Conservation (phyloP, 92 coral and sea anemone genomes). For the Palythoa grandiflora region DNA sequence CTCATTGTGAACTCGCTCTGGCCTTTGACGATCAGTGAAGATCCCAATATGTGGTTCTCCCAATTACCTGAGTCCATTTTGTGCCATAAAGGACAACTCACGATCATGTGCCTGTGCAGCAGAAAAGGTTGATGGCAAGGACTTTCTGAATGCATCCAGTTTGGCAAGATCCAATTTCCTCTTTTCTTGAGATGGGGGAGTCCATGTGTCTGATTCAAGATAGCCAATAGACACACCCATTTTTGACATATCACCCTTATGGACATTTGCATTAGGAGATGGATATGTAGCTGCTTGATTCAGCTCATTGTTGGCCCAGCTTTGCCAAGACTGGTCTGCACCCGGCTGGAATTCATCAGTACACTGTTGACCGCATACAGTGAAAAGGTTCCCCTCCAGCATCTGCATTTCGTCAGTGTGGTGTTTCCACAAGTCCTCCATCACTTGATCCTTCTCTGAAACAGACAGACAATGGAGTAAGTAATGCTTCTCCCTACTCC, state of each 20-base stretch:
- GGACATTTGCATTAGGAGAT: no score
- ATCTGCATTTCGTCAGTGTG: slow-evolving; percentile 66
- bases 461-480: slow-evolving; percentile 68
- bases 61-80: slow-evolving; percentile 60
- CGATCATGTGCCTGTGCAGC: slow-evolving; percentile 6
- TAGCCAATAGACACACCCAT: slow-evolving; percentile 1
- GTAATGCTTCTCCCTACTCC: slow-evolving; percentile 69
- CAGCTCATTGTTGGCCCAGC: no score
- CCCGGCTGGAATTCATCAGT: slow-evolving; percentile 74
- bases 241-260: neutral
- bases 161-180: neutral
- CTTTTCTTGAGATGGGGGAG: slow-evolving; percentile 8
- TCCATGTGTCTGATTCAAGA: slow-evolving; percentile 11
- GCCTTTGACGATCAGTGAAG: slow-evolving; percentile 27
- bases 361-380: slow-evolving; percentile 59
- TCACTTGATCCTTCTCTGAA: slow-evolving; percentile 59
- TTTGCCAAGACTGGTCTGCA: slow-evolving; percentile 72
- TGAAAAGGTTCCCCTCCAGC: slow-evolving; percentile 63
- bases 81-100: slow-evolving; percentile 38
- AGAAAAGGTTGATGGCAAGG: slow-evolving; percentile 15
- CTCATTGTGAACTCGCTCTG: slow-evolving; percentile 48
- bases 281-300: neutral
- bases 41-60: slow-evolving; percentile 67
- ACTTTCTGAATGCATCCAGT: slow-evolving; percentile 9
- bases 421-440: slow-evolving; percentile 77